Base-by-base conservation (phyloP, 2,888 invertebrate genomes). In the Drosophila subquinaria region DNA sequence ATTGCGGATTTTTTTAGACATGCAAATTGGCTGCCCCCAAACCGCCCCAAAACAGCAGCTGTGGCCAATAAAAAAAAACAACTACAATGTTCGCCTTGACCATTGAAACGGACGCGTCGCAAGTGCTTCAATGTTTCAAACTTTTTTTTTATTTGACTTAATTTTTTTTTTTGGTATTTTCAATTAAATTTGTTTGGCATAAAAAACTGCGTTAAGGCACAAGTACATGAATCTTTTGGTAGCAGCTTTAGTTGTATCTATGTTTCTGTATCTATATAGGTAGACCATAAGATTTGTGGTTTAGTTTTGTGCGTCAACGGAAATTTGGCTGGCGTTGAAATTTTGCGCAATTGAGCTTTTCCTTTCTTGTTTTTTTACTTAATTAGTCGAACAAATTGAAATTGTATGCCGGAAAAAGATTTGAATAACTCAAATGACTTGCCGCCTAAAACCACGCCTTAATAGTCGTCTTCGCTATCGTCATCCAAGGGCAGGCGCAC, bases 261-360 rank as follows among this genome's bases (percentile, higher is more conserved):
- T 27, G 20, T 48, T 45, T 57, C 13, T 47, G n/a, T 47, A n/a
- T 8, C 36, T 47, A 52, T 45, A 35, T 40, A 43, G 48, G 27
- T 53, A 17, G 48, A 67, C 60, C 33, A 51, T 75, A 33, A 59
- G 43, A 63, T 60, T 63, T 63, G 64, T 48, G 27, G 62, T 64
- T 55, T 62, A 42, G 52, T 47, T 64, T 62, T 81, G 88, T 91
- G 91, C 91, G 90, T 90, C 91, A 90, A 78, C 82, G 90, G 89
- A 90, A 89, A 83, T 78, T 78, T 78, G 76, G 63, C 62, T 55
- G 53, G 43, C 42, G 45, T 62, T 63, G 50, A 55, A 69, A 69
- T 70, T 69, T 77, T 47, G 63, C 57, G 68, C 82, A 89, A 87
- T 89, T 75, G 73, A 69, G 42, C 64, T 53, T 80, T 56, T 20